Base-by-base conservation (phyloP, 2,113 vertebrate genomes). In the Sinocyclocheilus rhinocerous region DNA sequence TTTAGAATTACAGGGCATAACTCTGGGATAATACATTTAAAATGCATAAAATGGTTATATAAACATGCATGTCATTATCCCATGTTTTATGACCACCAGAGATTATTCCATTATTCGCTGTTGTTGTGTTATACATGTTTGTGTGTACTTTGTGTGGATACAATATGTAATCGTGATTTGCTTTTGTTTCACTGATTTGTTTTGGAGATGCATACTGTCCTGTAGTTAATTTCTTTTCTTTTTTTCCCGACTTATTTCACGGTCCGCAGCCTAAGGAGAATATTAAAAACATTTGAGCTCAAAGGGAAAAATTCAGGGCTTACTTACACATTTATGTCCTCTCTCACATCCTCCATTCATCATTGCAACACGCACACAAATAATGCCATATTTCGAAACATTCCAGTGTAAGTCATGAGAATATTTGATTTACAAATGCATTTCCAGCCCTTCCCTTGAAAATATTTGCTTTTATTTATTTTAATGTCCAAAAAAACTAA, bases 391-490 rank as follows among this genome's bases (percentile, higher is more conserved):
- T 70, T 70, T 29, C 4, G 1, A 70, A 50, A 72, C 81, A 83
- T 83, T 84, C 67, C 81, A 83, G 4, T 69, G 18, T 13, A 70
- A 33, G 26, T 52, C 52, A 55, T 77, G 22, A 24, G 11, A 59
- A 57, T 42, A 84, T 39, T 9, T 83, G n/a, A 73, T 73, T 69
- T 22, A 29, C 18, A 15, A 33, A 55, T 15, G 70, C 0, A 84
- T 73, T 83, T 36, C 29, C 6, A 1, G 22, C 69, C 70, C 75
- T 33, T 77, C 67, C 16, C 4, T 45, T 20, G 39, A 55, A 69
- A 36, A 83, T 55, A 70, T 70, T 69, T 70, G 33, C 8, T 75
- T 84, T 57, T 83, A 83, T 57, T 83, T 83, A 83, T 83, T 57
- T 73, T 42, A 84, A 55, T 59, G 9, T 59, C 2, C 29, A 36